Percentiles rank a stretch among this genome's conserved stretches.
phyloP scores from a whole-genome alignment of 2,888 invertebrate genomes.

The Zaprionus lineosus region DNA sequence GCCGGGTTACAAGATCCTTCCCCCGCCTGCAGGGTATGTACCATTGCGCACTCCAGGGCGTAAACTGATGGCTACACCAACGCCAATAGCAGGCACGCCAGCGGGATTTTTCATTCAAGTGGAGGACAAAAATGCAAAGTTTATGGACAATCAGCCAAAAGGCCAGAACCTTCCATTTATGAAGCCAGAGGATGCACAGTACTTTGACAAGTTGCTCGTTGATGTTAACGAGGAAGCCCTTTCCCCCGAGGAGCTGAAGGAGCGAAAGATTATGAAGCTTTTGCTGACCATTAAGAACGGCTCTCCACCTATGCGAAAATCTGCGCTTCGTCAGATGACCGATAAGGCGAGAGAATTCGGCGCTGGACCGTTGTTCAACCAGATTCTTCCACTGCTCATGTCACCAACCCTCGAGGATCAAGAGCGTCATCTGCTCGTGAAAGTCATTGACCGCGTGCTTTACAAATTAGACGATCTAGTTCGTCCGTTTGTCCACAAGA shows the following conservation, averaged over 20 bases:
- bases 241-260: constrained; percentile 98
- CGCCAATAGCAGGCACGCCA: constrained; percentile 96
- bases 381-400: constrained; percentile 99
- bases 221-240: constrained; percentile 98
- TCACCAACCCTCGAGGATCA: constrained; percentile 99
- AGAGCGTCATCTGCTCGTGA: constrained; percentile 98
- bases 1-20: constrained; percentile 97
- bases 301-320: constrained; percentile 99
- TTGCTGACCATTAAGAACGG: constrained; percentile 99
- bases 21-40: constrained; percentile 97
- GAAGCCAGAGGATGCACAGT: constrained; percentile 99
- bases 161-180: constrained; percentile 97
- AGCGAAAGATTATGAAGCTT: constrained; percentile 99
- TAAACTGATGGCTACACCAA: constrained; percentile 98
- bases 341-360: constrained; percentile 99
- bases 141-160: constrained; percentile 98
- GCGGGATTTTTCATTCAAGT: constrained; percentile 97
- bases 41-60: constrained; percentile 98
- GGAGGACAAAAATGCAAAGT: constrained; percentile 93
- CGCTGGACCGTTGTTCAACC: constrained; percentile 99
- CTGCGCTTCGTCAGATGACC: constrained; percentile 97
- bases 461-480: constrained; percentile 99
- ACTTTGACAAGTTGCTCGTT: constrained; percentile 98
- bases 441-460: constrained; percentile 98
- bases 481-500: constrained; percentile 99